Conservation (phyloP, 1,140 invertebrate species). For the Paramacrobiotus metropolitanus region DNA sequence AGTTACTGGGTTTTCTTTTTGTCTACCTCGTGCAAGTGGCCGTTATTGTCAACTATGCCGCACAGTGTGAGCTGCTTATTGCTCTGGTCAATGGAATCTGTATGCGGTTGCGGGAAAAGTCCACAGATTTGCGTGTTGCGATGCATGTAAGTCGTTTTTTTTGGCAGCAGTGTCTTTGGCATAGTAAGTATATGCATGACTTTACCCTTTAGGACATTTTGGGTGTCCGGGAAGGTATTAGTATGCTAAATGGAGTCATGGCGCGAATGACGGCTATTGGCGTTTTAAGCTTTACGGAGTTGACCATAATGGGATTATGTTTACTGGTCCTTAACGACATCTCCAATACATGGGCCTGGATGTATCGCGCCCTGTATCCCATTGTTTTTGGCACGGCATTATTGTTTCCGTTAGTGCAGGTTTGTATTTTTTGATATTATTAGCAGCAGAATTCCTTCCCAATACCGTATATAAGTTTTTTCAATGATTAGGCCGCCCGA, state of each 20-base stretch:
- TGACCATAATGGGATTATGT: constrained; percentile 21
- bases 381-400: constrained; percentile 18
- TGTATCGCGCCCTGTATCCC: constrained; percentile 19
- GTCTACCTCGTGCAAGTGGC: constrained; percentile 21
- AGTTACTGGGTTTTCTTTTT: constrained; percentile 18
- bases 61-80: constrained; percentile 24
- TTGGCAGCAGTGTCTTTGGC: too few relatives aligned
- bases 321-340: constrained; percentile 19
- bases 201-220: constrained; percentile 22
- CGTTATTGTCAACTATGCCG: constrained; percentile 22
- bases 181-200: too few relatives aligned
- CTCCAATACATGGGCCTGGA: constrained; percentile 16
- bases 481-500: constrained; percentile 20
- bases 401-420: constrained; percentile 19
- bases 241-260: constrained; percentile 20
- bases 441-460: not conserved
- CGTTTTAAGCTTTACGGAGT: constrained; percentile 20
- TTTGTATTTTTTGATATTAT: constrained; percentile 8
- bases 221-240: constrained; percentile 18
- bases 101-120: constrained; percentile 21
- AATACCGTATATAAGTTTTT: not conserved
- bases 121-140: constrained; percentile 19
- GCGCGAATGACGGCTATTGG: constrained; percentile 22
- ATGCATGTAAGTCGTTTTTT: constrained; percentile 21
- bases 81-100: constrained; percentile 20